Conservation (phyloP, 2,888 invertebrate genomes). For the Chrysotoxum bicinctum region DNA sequence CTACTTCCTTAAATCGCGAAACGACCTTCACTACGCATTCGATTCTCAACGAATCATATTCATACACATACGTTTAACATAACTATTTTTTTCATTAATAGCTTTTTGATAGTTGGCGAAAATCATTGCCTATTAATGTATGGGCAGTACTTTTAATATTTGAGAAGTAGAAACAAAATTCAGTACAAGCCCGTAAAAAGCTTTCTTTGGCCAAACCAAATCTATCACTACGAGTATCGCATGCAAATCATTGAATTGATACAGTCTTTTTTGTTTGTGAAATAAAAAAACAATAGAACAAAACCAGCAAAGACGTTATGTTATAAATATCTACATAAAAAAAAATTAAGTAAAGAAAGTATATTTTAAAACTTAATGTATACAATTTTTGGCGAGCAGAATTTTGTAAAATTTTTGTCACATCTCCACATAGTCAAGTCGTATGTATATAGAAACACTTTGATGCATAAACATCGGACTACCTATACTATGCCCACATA, state of each 20-base stretch:
- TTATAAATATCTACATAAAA: no score
- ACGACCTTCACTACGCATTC: no score
- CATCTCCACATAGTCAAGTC: conserved; percentile 16
- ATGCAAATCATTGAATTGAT: neutral
- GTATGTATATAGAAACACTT: neutral
- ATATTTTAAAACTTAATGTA: neutral
- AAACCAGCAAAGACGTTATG: neutral
- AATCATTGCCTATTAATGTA: no score
- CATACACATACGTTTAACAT: no score
- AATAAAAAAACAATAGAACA: neutral
- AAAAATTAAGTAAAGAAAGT: neutral
- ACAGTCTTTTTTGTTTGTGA: neutral
- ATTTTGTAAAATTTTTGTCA: conserved; percentile 50
- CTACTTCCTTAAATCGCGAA: no score
- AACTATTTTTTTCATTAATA: no score
- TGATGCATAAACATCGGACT: conserved; percentile 57
- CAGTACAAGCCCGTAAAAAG: no score
- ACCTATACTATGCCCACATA: conserved; percentile 41
- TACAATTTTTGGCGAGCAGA: conserved; percentile 3
- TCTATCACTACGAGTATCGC: no score
- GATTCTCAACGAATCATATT: no score
- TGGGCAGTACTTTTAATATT: no score
- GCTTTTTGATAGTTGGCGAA: no score
- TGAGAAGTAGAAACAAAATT: no score
- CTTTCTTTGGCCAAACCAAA: neutral